A percentile compares a stretch with the other conserved stretches of the same genome.
phyloP scores from a whole-genome alignment of 2,113 vertebrate species.

The Mixornis gularis region DNA sequence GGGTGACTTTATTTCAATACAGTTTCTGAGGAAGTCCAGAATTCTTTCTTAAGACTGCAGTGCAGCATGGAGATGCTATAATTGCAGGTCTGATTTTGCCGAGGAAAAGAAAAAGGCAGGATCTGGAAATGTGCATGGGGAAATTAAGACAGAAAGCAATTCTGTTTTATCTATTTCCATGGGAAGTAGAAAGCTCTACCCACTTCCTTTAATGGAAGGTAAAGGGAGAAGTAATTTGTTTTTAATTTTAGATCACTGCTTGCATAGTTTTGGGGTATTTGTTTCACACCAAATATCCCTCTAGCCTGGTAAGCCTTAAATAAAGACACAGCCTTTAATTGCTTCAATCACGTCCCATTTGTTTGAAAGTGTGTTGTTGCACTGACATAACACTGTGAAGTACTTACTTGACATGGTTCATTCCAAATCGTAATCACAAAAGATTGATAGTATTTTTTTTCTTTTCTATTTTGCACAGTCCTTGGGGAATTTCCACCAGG shows the following conservation, averaged over 20 bases:
- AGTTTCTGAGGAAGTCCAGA: neutral
- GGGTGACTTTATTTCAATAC: neutral
- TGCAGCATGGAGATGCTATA: neutral
- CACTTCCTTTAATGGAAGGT: neutral
- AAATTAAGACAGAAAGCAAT: neutral
- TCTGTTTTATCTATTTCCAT: neutral
- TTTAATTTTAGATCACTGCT: neutral
- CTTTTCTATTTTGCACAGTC: neutral
- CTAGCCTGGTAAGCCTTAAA: neutral
- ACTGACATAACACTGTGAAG: neutral
- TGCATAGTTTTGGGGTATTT: neutral
- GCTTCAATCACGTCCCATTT: neutral
- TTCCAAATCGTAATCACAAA: neutral
- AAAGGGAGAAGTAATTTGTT: neutral
- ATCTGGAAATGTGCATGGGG: neutral
- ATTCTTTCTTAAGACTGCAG: neutral
- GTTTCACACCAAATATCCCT: neutral
- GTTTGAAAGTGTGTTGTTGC: neutral
- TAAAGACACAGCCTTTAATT: neutral
- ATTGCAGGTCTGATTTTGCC: neutral
- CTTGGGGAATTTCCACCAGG: neutral
- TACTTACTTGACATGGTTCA: neutral
- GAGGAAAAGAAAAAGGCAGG: neutral
- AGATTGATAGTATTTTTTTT: neutral
- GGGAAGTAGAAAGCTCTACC: neutral